These are phyloP conservation scores for Bucco capensis DNA, from an alignment of 2,113 vertebrate species.

Conservation along the genomic window DNA sequence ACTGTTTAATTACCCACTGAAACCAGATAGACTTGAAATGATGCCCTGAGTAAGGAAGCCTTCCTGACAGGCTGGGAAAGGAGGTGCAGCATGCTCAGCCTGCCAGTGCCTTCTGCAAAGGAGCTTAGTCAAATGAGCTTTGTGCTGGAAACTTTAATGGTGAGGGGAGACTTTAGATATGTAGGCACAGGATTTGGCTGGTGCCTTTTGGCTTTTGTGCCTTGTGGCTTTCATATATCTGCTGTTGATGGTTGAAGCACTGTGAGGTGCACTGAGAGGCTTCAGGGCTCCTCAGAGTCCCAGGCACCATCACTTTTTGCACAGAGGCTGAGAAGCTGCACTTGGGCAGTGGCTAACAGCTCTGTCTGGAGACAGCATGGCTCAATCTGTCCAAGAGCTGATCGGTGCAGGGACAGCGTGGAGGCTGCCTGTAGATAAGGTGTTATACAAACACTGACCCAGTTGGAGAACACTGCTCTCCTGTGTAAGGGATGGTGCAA, in stretches of 20 bases:
- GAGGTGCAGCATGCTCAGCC: neutral
- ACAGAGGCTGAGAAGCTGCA: rapidly evolving
- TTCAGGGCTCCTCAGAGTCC: neutral
- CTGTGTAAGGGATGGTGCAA: neutral
- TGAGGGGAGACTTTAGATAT: neutral
- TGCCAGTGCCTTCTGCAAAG: neutral
- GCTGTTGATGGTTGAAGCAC: neutral
- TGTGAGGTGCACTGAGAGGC: neutral
- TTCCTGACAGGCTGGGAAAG: neutral
- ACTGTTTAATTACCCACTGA: neutral
- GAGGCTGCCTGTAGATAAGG: neutral
- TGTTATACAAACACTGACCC: neutral
- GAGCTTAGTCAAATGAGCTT: neutral
- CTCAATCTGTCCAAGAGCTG: neutral
- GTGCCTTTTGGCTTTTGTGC: neutral
- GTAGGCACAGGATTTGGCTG: neutral
- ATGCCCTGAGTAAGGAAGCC: neutral
- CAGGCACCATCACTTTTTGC: neutral
- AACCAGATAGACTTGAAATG: conserved; percentile 39
- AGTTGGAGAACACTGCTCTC: rapidly evolving
- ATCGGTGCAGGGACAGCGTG: rapidly evolving
- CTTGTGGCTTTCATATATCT: neutral
- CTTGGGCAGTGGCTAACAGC: neutral
- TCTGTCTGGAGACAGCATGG: neutral
- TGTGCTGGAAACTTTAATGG: neutral